phyloP scores from a whole-genome alignment of 2,888 invertebrate species.

The Drosophila rellima region DNA sequence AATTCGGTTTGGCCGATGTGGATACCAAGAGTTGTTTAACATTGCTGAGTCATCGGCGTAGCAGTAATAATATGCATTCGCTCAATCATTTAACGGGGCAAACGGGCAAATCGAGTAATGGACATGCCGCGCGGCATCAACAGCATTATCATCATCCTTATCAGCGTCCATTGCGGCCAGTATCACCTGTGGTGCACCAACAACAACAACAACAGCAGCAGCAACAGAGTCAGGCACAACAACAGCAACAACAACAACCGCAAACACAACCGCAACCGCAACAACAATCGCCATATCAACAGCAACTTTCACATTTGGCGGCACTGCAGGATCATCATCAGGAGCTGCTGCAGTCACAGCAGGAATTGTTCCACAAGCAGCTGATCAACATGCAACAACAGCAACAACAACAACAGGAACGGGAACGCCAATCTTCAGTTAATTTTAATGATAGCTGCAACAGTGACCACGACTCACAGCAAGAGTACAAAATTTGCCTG shows the following conservation, averaged over 20 bases:
- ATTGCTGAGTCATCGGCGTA: constrained; percentile 60
- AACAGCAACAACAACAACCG: constrained; percentile 37
- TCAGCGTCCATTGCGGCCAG: constrained; percentile 65
- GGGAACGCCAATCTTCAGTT: constrained; percentile 42
- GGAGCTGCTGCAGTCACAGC: constrained; percentile 73
- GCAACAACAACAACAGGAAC: constrained; percentile 47
- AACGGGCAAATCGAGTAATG: constrained; percentile 61
- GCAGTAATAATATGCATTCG: constrained; percentile 59
- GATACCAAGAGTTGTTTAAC: constrained; percentile 61
- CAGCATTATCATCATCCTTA: constrained; percentile 71
- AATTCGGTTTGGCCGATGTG: constrained; percentile 77
- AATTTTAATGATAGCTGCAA: constrained; percentile 67
- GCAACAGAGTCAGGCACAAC: constrained; percentile 35
- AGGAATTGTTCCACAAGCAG: constrained; percentile 81
- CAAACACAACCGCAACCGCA: constrained; percentile 45
- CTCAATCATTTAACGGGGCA: constrained; percentile 59
- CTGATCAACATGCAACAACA: constrained; percentile 68
- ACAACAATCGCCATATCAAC: constrained; percentile 67
- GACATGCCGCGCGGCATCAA: constrained; percentile 42
- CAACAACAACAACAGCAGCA: constrained; percentile 42
- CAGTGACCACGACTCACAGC: constrained; percentile 77
- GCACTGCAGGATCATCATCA: constrained; percentile 72
- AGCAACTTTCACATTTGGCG: constrained; percentile 65
- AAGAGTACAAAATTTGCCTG: constrained; percentile 83
- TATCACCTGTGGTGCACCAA: constrained; percentile 49